Percentiles rank a stretch among this genome's conserved stretches.
Evolutionary conservation across 1,140 invertebrate species (phyloP).

Genomic region (Gryllus bimaculatus): DNA sequence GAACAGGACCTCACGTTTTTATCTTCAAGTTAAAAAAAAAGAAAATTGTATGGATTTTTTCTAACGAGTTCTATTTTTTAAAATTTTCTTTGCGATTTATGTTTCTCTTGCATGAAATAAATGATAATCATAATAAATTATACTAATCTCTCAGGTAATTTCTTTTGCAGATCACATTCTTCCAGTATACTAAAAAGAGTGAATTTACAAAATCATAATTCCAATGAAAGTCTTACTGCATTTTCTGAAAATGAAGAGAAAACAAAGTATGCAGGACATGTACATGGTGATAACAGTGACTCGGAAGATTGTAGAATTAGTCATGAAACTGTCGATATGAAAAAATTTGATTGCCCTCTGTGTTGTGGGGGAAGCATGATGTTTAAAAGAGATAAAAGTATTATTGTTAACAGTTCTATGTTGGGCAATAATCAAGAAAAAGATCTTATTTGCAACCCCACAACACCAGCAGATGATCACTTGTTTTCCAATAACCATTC

Average conservation of each 20-base stretch:
- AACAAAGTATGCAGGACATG: not conserved
- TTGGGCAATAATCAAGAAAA: no score
- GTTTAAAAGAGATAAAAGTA: not conserved
- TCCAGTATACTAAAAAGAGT: not conserved
- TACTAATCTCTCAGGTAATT: no score
- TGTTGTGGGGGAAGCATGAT: slow-evolving; percentile 13
- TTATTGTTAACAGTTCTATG: no score
- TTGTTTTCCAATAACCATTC: not conserved
- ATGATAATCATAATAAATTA: no score
- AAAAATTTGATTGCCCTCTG: slow-evolving; percentile 9
- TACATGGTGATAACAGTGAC: not conserved
- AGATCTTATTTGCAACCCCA: no score
- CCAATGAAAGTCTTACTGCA: not conserved
- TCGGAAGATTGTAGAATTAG: not conserved
- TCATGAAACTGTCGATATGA: not conserved
- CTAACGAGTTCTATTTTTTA: no score
- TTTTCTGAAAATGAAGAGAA: not conserved
- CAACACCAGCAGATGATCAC: not conserved
- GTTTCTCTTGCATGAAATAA: no score
- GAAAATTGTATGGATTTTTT: no score
- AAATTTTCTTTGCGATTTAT: no score
- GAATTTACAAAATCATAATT: not conserved
- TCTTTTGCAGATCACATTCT: no score
- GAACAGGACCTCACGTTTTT: no score
- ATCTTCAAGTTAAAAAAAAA: no score